Conservation (phyloP, 2,113 vertebrate genomes). For the Beaufortia kweichowensis region DNA sequence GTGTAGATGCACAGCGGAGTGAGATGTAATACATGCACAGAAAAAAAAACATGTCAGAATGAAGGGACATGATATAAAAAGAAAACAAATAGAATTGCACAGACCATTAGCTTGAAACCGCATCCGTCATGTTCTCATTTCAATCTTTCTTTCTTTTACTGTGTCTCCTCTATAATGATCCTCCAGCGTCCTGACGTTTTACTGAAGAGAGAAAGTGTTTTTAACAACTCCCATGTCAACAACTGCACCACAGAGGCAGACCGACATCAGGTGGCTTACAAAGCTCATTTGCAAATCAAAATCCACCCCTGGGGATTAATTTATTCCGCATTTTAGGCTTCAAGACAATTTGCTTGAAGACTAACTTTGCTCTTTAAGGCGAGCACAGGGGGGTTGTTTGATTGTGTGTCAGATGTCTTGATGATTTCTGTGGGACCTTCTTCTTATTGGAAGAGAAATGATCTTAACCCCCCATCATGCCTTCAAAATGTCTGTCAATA, state of each 20-base stretch:
- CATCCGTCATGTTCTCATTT: not conserved
- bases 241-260: not conserved
- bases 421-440: not conserved
- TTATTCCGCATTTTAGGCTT: conserved; percentile 21
- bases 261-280: not conserved
- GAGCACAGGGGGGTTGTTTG: not conserved
- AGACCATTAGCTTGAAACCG: conserved; percentile 5
- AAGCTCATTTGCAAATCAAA: conserved; percentile 6
- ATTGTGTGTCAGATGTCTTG: conserved; percentile 12
- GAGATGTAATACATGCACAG: not conserved
- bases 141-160: not conserved
- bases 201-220: not conserved
- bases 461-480: not conserved
- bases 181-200: not conserved
- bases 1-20: not conserved
- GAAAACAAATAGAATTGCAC: conserved; percentile 19
- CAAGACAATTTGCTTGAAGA: conserved; percentile 8
- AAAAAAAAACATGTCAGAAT: conserved; percentile 1
- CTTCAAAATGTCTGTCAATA: not conserved
- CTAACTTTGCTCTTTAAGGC: not conserved
- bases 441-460: not conserved
- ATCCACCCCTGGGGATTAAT: conserved; percentile 31
- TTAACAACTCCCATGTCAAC: not conserved
- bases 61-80: not conserved
- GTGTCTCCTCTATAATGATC: not conserved